phyloP scores from a whole-genome alignment of 1,140 invertebrate species.

The Bombus picipes region DNA sequence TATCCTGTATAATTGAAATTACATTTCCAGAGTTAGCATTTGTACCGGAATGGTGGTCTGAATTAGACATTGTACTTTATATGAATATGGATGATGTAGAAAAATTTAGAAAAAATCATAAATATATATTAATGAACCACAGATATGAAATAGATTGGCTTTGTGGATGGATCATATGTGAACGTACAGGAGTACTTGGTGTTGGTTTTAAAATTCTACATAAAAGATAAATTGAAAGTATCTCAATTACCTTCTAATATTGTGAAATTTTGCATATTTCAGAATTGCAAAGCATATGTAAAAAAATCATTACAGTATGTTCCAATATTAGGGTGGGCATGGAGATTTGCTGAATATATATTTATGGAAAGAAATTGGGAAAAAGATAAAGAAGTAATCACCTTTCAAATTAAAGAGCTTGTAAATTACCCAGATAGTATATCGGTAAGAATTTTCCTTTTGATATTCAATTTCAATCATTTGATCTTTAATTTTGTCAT shows the following conservation, averaged over 20 bases:
- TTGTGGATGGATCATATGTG: slow-evolving; percentile 93
- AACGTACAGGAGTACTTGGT: slow-evolving; percentile 89
- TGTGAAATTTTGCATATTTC: slow-evolving; percentile 71
- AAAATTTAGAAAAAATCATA: slow-evolving; percentile 94
- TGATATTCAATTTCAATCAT: not conserved
- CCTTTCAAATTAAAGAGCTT: slow-evolving; percentile 90
- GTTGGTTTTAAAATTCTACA: slow-evolving; percentile 83
- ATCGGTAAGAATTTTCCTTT: slow-evolving; percentile 85
- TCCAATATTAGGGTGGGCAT: slow-evolving; percentile 97
- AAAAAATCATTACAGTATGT: slow-evolving; percentile 96
- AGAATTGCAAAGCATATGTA: slow-evolving; percentile 97
- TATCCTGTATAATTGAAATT: not conserved
- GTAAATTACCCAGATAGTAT: slow-evolving; percentile 94
- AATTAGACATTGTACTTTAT: slow-evolving; percentile 88
- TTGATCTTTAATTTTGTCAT: slow-evolving; percentile 14
- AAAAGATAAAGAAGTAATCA: slow-evolving; percentile 93
- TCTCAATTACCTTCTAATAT: not conserved
- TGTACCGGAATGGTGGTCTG: slow-evolving; percentile 96
- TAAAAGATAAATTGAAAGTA: not conserved
- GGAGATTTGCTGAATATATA: slow-evolving; percentile 96
- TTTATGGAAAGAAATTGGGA: slow-evolving; percentile 96
- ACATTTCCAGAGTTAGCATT: slow-evolving; percentile 92
- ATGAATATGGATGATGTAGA: slow-evolving; percentile 90
- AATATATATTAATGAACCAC: slow-evolving; percentile 96
- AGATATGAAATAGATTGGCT: slow-evolving; percentile 98